Conservation (phyloP, 1,140 invertebrate species). For the Aradophagus sp. region DNA sequence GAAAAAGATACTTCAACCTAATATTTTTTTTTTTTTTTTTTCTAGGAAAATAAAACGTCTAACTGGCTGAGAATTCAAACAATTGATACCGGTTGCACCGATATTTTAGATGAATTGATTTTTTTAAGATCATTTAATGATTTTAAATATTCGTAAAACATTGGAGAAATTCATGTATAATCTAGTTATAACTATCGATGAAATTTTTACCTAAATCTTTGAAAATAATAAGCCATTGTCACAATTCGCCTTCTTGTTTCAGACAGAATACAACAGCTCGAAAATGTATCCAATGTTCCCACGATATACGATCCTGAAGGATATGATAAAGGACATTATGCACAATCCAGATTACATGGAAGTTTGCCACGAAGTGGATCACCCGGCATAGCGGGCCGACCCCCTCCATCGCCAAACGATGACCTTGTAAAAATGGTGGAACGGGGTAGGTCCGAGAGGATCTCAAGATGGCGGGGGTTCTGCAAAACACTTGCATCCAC, state of each 20-base stretch:
- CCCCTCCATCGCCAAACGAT: conserved; percentile 71
- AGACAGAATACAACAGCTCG: conserved; percentile 90
- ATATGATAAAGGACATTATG: conserved; percentile 96
- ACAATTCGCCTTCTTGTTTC: conserved; percentile 66
- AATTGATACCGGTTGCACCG: no score
- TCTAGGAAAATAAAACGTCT: no score
- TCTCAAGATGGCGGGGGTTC: conserved; percentile 65
- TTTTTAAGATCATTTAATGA: no score
- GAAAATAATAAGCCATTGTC: no score
- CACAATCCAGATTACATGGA: conserved; percentile 96
- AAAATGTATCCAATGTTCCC: conserved; percentile 95
- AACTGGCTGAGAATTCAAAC: no score
- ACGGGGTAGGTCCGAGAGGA: conserved; percentile 16
- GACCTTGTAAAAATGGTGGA: conserved; percentile 63
- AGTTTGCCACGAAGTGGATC: conserved; percentile 91
- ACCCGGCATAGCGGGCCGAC: conserved; percentile 73
- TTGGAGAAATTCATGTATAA: no score
- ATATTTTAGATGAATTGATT: no score
- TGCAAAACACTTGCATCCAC: conserved; percentile 18
- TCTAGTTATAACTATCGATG: no score
- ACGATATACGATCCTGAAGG: conserved; percentile 93
- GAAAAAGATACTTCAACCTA: no score
- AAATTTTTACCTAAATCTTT: no score
- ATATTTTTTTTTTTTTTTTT: no score
- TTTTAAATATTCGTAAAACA: no score